These are phyloP conservation scores for Phyllotis vaccarum DNA, from an alignment of 2,797 vertebrate species.

Conservation along the genomic window DNA sequence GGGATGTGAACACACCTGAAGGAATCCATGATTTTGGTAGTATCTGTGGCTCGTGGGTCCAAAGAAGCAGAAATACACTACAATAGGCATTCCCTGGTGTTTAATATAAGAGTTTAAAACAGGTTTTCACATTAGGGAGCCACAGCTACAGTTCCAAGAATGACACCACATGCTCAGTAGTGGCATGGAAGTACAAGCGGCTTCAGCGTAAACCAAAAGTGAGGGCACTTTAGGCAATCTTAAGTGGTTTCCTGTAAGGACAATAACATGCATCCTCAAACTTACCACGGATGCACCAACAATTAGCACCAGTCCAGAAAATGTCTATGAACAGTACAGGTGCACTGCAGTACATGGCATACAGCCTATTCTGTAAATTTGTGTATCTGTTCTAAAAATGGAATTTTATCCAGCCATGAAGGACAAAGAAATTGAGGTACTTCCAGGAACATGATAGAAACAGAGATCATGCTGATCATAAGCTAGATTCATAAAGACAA, in stretches of 20 bases:
- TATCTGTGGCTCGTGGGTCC: background rate
- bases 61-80: background rate
- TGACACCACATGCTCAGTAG: background rate
- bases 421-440: background rate
- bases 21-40: background rate
- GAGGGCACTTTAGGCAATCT: background rate
- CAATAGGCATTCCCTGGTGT: background rate
- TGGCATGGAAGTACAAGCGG: background rate
- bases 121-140: background rate
- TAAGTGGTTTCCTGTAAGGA: background rate
- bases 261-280: background rate
- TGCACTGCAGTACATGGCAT: background rate
- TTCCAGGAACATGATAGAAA: background rate
- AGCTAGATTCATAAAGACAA: background rate
- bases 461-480: background rate
- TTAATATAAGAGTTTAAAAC: background rate
- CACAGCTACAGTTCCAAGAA: conserved; percentile 19
- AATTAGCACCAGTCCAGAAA: background rate
- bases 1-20: background rate
- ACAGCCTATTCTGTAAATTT: background rate
- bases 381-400: background rate
- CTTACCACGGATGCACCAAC: background rate
- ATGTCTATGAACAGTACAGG: background rate
- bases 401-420: background rate
- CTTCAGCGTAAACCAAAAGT: background rate